Conservation (phyloP, 2,113 vertebrate genomes). For the Dipodomys stephensi region DNA sequence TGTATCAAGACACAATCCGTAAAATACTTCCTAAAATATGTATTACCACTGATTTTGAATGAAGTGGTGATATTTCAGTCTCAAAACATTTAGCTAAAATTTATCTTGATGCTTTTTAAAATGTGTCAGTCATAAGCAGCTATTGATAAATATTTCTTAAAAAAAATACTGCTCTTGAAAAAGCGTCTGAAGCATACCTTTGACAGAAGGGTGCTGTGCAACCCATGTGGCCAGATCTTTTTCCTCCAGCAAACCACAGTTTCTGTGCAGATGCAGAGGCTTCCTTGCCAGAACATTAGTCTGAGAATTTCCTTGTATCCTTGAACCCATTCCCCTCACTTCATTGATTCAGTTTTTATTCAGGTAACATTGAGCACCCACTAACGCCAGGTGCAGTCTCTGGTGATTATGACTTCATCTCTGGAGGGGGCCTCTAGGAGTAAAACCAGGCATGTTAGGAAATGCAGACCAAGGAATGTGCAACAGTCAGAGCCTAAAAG, state of each 20-base stretch:
- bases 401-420: background rate
- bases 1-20: background rate
- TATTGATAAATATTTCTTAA: slow-evolving; percentile 12
- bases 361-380: background rate
- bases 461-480: background rate
- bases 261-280: background rate
- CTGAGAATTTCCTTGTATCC: background rate
- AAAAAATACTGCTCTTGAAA: background rate
- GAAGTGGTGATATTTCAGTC: background rate
- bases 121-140: background rate
- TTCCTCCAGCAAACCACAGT: background rate
- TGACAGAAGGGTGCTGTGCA: background rate
- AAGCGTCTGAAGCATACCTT: background rate
- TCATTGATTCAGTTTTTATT: background rate
- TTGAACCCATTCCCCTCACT: background rate
- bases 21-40: background rate
- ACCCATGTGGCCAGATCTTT: background rate
- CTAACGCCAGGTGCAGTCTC: background rate
- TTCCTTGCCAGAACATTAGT: background rate
- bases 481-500: background rate
- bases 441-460: background rate
- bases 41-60: background rate
- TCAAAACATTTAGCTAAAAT: background rate
- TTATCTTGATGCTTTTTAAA: background rate
- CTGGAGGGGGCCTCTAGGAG: background rate